Base-by-base conservation (phyloP, 2,113 vertebrate species). In the Psittacus erithacus region DNA sequence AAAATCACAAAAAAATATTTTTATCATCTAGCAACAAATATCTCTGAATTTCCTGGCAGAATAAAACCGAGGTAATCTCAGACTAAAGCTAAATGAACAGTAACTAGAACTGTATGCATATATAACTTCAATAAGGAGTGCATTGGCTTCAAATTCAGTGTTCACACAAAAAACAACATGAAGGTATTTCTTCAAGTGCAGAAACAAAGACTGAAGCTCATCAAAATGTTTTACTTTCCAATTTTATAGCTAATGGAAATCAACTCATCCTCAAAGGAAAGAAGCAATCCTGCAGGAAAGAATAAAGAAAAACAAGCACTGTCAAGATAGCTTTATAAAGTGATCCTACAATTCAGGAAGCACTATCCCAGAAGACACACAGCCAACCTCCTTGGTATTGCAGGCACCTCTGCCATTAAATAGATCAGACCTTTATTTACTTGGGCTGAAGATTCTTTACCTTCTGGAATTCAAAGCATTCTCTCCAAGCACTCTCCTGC, bases 381-480 rank as follows among this genome's bases (percentile, higher is more conserved):
- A 0, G 5, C 17, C 53, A 59, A 22, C 27, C 52, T 33, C 31
- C 10, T 23, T 0, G 0, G 14, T 8, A 31, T 3, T 2, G 1
- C 27, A 11, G 43, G n/a, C 53, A 69, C 10, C 49, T 39, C 35
- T 1, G 2, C 13, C 28, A 7, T 9, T 10, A 15, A 46, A 31
- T 2, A 0, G 3, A 10, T 24, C 3, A 2, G 55, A 50, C 14
- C 57, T 27, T 52, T 39, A 17, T 2, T 63, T 16, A 33, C 28
- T n/a, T 4, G 5, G 49, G 35, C 49, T 62, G 38, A 64, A 65
- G 68, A 76, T 82, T 82, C 22, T 80, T 67, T 33, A 69, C 71
- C 67, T 50, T 24, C 71, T 35, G 67, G 44, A 90, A 90, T 43
- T 44, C 63, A 43, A 76, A 79, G 47, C 23, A 50, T 27, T 75